These are phyloP conservation scores for Saccostrea glomerata DNA, from an alignment of 1,140 invertebrate genomes.

Conservation along the genomic window DNA sequence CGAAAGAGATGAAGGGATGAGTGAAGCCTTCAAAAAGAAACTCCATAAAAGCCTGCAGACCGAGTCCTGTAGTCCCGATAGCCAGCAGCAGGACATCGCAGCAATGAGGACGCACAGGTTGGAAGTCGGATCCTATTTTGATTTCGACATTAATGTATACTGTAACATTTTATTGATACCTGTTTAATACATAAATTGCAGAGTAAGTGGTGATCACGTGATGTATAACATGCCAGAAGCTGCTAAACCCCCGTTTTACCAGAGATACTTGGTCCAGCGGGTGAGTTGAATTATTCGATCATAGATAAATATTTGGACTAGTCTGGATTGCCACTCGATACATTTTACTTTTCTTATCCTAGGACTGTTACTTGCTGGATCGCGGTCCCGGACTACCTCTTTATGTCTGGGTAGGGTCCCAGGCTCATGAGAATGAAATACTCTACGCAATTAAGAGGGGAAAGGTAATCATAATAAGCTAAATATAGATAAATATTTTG, in stretches of 20 bases:
- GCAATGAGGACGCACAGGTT: neutral
- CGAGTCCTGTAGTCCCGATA: neutral
- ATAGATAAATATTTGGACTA: neutral
- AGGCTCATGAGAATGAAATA: conserved; percentile 52
- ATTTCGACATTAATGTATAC: neutral
- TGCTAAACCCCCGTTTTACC: conserved; percentile 59
- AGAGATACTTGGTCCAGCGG: conserved; percentile 61
- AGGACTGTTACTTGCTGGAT: conserved; percentile 66
- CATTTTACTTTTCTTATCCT: neutral
- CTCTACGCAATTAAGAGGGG: conserved; percentile 54
- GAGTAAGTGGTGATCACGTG: conserved; percentile 60
- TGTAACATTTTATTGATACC: neutral
- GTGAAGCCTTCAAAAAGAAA: conserved; percentile 59
- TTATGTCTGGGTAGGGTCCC: conserved; percentile 64
- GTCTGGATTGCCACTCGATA: neutral
- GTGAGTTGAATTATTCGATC: conserved; percentile 43
- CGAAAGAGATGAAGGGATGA: conserved; percentile 55
- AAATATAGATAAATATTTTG: no score
- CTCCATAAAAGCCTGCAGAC: conserved; percentile 47
- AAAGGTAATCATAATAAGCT: conserved; percentile 40
- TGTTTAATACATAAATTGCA: conserved; percentile 44
- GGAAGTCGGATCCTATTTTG: no score
- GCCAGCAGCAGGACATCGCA: neutral
- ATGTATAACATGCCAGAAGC: conserved; percentile 68
- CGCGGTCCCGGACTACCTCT: conserved; percentile 53